Percentiles rank a stretch among this genome's conserved stretches.
Evolutionary conservation across 2,888 invertebrate species (phyloP).

Genomic region (Eilema depressum): DNA sequence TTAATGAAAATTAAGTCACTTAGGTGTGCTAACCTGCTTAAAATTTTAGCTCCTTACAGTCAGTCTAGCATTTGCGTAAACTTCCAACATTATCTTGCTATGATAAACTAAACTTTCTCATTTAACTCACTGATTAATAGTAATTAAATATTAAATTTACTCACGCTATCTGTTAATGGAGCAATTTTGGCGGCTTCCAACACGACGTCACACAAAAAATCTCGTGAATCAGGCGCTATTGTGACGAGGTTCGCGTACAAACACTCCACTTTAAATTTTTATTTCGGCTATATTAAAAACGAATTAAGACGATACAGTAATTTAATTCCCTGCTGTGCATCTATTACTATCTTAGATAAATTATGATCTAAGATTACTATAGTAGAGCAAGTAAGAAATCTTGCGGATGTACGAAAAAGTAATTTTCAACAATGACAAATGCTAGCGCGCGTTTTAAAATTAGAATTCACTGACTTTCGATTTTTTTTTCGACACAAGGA

Average conservation of each 20-base stretch:
- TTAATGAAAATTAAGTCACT: too few relatives aligned
- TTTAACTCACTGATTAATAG: conserved; percentile 5
- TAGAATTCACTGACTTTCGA: conserved; percentile 1
- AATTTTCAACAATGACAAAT: neutral
- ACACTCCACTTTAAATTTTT: conserved; percentile 70
- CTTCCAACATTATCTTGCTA: neutral
- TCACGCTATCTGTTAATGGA: conserved; percentile 78
- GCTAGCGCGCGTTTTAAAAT: conserved; percentile 9
- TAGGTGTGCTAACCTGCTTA: too few relatives aligned
- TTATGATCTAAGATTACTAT: neutral
- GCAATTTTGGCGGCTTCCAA: conserved; percentile 78
- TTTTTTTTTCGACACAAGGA: conserved; percentile 20
- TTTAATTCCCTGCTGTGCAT: conserved; percentile 8
- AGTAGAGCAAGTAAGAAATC: neutral
- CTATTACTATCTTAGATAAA: neutral
- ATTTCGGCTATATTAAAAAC: conserved; percentile 21
- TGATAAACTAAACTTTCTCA: neutral
- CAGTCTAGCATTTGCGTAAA: too few relatives aligned
- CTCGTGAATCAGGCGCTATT: conserved; percentile 66
- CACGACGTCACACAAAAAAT: conserved; percentile 73
- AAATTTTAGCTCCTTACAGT: too few relatives aligned
- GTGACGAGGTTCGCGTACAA: conserved; percentile 66
- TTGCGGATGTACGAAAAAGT: neutral
- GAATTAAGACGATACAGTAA: conserved; percentile 11
- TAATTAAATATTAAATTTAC: conserved; percentile 42